Evolutionary conservation across 2,888 invertebrate species (phyloP).

Genomic region (Sarcophaga caerulescens): DNA sequence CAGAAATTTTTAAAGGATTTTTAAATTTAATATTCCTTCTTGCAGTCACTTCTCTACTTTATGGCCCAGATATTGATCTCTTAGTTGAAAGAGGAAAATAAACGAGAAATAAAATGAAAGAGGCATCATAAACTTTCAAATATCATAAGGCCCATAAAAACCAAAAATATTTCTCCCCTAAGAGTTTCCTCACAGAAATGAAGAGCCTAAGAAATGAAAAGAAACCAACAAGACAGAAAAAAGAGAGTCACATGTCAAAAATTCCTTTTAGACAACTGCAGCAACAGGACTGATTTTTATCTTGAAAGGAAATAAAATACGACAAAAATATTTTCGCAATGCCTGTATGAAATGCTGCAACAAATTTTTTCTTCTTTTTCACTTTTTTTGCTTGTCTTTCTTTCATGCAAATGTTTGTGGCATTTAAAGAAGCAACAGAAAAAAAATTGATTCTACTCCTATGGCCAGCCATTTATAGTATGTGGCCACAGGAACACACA

Average conservation of each 20-base stretch:
- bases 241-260: constrained; percentile 53
- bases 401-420: constrained; percentile 52
- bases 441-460: background rate
- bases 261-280: constrained; percentile 29
- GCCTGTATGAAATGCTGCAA: background rate
- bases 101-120: background rate
- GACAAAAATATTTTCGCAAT: constrained; percentile 50
- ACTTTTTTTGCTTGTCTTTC: constrained; percentile 21
- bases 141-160: background rate
- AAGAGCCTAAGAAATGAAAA: background rate
- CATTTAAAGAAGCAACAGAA: background rate
- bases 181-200: background rate
- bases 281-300: constrained; percentile 63
- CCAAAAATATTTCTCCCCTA: background rate
- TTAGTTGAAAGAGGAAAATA: background rate
- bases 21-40: background rate
- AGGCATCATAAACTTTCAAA: constrained; percentile 14
- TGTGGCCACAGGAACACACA: background rate
- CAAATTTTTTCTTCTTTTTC: background rate
- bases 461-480: background rate
- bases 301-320: constrained; percentile 63
- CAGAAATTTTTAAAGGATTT: background rate
- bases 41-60: constrained; percentile 22
- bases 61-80: constrained; percentile 21
- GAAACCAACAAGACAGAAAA: background rate